Evolutionary conservation across 2,888 invertebrate genomes (phyloP), one percentile per base, ranked within the genome.

Genomic region (Cheilosia variabilis): DNA sequence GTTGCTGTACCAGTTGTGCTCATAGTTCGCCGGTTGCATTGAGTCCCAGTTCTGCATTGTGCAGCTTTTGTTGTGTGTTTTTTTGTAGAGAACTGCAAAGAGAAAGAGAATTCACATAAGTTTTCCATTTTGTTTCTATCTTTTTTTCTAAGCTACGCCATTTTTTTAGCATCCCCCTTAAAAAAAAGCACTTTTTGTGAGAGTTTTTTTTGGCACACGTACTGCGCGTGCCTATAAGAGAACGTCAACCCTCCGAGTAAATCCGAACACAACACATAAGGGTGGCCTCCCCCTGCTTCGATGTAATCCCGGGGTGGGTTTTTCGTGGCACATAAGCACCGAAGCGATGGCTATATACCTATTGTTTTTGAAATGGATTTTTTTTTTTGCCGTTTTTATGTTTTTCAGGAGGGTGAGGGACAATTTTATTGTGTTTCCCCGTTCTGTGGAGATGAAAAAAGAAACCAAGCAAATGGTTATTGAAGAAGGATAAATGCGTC

Each of bases 11-110:
- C 92, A 92, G 88, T 90, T 91, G 78, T 91, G 90, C 84, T 91
- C 90, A 63, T 91, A 92, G 87, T 90, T 91, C 79, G 90, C 89
- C 47, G 90, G 88, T 77, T 90, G 89, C 88, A 90, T 89, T 63
- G 90, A 89, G 87, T 91, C 91, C 92, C 92, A 92, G 88, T 91
- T 91, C 87, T 92, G 92, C 92, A 92, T 92, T 63, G 88, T 91
- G 87, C 41, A 19, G n/a, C 15, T 60, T 57, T 58, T 47, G 24
- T 41, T 62, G 17, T 66, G 71, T 78, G 53, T 47, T 3, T 66
- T 31, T 63, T 7, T 7, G 22, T 55, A 22, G 60, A 73, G 55
- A 78, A 71, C 76, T 79, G 79, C 4, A 81, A 83, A 27, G 68
- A 75, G 22, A 80, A 50, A 31, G 43, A 58, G 43, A 4, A 9